These are phyloP conservation scores for Acrossocheilus fasciatus DNA, from an alignment of 2,797 vertebrate genomes.

Conservation along the genomic window DNA sequence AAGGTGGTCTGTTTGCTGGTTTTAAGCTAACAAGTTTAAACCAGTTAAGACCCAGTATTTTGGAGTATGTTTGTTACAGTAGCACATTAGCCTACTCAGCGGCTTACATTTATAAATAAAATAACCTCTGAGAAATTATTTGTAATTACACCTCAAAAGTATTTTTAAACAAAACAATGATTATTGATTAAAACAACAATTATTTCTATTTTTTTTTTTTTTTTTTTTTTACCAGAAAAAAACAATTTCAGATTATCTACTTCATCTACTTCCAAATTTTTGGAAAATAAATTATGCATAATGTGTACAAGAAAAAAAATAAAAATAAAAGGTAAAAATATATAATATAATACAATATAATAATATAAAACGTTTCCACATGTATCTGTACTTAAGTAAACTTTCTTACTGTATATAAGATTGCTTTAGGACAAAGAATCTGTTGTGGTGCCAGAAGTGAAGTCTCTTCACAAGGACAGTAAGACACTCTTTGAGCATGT, in stretches of 20 bases:
- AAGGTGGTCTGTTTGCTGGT: background rate
- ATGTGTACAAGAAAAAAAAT: no score
- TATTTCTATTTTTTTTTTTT: background rate
- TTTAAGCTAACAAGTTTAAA: background rate
- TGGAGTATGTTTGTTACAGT: background rate
- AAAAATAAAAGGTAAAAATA: background rate
- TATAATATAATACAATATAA: background rate
- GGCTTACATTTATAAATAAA: background rate
- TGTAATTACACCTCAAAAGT: background rate
- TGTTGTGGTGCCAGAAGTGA: background rate
- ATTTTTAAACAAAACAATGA: no score
- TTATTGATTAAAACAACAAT: no score
- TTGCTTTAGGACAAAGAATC: background rate
- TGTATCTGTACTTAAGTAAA: background rate
- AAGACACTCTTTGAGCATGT: background rate
- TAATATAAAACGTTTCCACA: background rate
- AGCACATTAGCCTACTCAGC: background rate
- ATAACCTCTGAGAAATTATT: background rate
- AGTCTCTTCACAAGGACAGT: background rate
- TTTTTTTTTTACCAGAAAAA: background rate
- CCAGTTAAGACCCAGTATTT: background rate
- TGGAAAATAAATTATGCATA: no score
- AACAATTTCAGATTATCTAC: background rate
- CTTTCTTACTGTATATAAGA: background rate
- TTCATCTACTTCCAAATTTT: no score